A percentile compares a stretch with the other conserved stretches of the same genome.
These are phyloP conservation scores for Saccostrea echinata DNA, from an alignment of 1,140 invertebrate genomes.

Conservation along the genomic window DNA sequence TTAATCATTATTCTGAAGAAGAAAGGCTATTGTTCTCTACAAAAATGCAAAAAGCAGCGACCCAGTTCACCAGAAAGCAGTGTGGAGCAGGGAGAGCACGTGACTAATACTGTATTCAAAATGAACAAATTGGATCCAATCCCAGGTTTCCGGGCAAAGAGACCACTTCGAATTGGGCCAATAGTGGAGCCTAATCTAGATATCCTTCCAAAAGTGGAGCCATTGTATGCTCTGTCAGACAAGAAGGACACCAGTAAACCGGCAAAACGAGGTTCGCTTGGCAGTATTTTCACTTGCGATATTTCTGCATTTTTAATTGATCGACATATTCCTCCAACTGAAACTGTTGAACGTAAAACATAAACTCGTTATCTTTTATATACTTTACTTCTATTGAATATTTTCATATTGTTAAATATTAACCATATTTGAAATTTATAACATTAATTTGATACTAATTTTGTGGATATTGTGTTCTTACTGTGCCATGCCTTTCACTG, in stretches of 20 bases:
- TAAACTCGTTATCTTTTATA: not conserved
- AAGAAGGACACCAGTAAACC: conserved; percentile 17
- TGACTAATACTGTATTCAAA: conserved; percentile 53
- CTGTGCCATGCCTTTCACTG: not conserved
- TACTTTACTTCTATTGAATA: not conserved
- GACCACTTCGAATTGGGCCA: conserved; percentile 50
- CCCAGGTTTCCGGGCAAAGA: conserved; percentile 47
- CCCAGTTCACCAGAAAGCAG: not conserved
- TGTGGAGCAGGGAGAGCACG: conserved; percentile 45
- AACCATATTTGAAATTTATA: not conserved
- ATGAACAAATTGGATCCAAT: conserved; percentile 47
- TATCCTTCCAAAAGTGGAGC: conserved; percentile 55
- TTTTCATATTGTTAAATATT: not conserved
- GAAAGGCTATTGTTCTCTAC: conserved; percentile 1
- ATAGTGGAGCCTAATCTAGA: conserved; percentile 53
- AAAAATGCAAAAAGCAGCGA: conserved; percentile 19
- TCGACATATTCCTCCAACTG: not conserved
- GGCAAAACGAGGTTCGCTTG: conserved; percentile 1
- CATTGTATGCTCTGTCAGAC: conserved; percentile 45
- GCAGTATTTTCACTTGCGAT: conserved; percentile 51
- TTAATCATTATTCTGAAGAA: conserved; percentile 40
- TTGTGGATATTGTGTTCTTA: not conserved
- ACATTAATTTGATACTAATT: not conserved
- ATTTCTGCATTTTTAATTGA: conserved; percentile 18
- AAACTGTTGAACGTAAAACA: not conserved